phyloP scores from a whole-genome alignment of 1,140 invertebrate genomes.

The Trypoxylus dichotomus region DNA sequence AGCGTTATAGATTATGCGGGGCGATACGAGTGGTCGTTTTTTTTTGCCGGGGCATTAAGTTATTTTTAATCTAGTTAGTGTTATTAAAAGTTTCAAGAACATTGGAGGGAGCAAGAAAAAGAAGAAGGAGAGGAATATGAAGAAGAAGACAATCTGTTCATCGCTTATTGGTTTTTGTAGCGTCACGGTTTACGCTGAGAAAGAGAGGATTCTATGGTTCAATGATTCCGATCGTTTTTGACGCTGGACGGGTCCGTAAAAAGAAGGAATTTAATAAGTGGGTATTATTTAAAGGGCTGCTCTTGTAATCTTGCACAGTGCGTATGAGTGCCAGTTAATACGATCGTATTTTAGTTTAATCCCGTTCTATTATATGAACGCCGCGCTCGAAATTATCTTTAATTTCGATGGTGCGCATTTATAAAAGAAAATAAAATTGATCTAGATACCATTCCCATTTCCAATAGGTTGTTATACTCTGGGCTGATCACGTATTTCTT shows the following conservation, averaged over 20 bases:
- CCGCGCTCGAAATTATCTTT: neutral
- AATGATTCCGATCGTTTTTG: slow-evolving; percentile 27
- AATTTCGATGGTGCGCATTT: slow-evolving; percentile 4
- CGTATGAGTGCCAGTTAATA: neutral
- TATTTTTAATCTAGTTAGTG: slow-evolving; percentile 30
- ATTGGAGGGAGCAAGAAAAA: neutral
- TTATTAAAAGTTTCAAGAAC: slow-evolving; percentile 25
- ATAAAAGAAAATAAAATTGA: slow-evolving; percentile 1
- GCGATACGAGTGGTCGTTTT: neutral
- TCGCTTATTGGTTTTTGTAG: slow-evolving; percentile 29
- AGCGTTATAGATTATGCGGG: neutral
- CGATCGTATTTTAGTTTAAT: neutral
- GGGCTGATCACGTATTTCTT: no score
- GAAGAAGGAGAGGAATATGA: neutral
- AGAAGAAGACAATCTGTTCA: slow-evolving; percentile 11
- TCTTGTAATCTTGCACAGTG: neutral
- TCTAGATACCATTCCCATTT: neutral
- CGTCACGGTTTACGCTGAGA: slow-evolving; percentile 24
- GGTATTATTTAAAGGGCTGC: slow-evolving; percentile 27
- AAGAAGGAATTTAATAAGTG: slow-evolving; percentile 29
- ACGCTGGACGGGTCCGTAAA: slow-evolving; percentile 22
- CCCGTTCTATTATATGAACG: slow-evolving; percentile 1
- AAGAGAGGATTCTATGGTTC: slow-evolving; percentile 15
- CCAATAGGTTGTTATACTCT: no score
- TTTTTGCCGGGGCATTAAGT: slow-evolving; percentile 13